Evolutionary conservation across 2,113 vertebrate genomes (phyloP), one percentile per base, ranked within the genome.

Genomic region (Plecotus auritus): DNA sequence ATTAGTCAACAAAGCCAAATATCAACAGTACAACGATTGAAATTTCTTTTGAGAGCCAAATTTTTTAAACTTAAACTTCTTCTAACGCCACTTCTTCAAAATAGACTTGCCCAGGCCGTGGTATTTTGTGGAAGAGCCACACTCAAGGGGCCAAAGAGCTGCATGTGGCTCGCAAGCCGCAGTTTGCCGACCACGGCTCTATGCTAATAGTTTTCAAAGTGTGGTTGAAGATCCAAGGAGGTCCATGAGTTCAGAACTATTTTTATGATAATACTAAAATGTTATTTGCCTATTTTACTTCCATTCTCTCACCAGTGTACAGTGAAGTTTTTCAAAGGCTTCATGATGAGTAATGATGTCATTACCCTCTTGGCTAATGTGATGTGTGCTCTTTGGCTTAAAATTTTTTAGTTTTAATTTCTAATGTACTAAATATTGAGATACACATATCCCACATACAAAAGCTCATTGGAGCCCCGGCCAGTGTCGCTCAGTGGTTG

Each of bases 321-420:
- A 66, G 61, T 37, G 45, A 80, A 47, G 8, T 35, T 61, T 91
- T 92, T 28, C 30, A 69, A 28, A 54, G 40, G 23, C 23, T 74
- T 17, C 7, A 89, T 40, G 47, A 42, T 81, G 40, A 81, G 9
- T 70, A 56, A 70, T 20, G 42, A 51, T 81, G n/a, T 35, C 20
- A 64, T 37, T 26, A 67, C 32, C 42, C 16, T 66, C 22, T 64
- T 88, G 45, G 3, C n/a, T 51, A 59, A 69, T 67, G 49, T 7
- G 49, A 51, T n/a, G 14, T 72, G 47, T 89, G 20, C 56, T 85
- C 51, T 49, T 85, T 12, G 3, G 5, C 51, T 85, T 91, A 51
- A 49, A 81, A 28, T 6, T 12, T 70, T 61, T 91, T 84, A 94
- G 37, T 73, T 78, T 87, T 73, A 95, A 93, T 83, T 87, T 96